phyloP scores from a whole-genome alignment of 2,113 vertebrate species.

The Hyla sarda region DNA sequence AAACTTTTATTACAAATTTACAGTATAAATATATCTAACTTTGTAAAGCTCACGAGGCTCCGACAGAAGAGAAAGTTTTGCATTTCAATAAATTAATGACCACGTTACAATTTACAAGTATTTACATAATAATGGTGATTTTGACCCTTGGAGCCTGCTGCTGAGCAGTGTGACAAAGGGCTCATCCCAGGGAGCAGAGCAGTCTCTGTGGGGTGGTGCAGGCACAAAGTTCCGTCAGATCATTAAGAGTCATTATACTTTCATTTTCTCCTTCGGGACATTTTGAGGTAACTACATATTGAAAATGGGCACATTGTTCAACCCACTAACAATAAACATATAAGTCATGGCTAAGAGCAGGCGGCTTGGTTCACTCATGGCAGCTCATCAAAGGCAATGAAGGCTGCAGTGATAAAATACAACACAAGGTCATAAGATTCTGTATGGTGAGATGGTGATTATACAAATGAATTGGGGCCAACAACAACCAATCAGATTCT shows the following conservation, averaged over 20 bases:
- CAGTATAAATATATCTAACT: slow-evolving; percentile 50
- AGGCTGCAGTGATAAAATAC: background rate
- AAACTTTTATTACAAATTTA: slow-evolving; percentile 47
- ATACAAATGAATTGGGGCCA: background rate
- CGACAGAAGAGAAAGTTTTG: background rate
- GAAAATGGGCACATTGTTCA: slow-evolving; percentile 7
- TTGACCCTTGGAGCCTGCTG: background rate
- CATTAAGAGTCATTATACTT: slow-evolving; percentile 8
- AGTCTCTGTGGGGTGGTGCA: background rate
- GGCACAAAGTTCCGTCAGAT: background rate
- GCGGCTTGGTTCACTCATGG: background rate
- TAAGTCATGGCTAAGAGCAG: background rate
- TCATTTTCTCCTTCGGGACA: background rate
- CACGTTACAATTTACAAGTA: slow-evolving; percentile 38
- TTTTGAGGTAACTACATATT: background rate
- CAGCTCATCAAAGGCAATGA: too few relatives aligned
- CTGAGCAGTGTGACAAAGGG: slow-evolving; percentile 2
- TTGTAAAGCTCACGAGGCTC: background rate
- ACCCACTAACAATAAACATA: background rate
- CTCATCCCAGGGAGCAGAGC: background rate
- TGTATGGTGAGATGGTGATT: background rate
- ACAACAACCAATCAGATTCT: background rate
- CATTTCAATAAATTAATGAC: slow-evolving; percentile 44
- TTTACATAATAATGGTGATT: slow-evolving; percentile 23
- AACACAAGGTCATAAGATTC: too few relatives aligned